Conservation (phyloP, 2,888 invertebrate genomes). For the Listrodromus nycthemerus region DNA sequence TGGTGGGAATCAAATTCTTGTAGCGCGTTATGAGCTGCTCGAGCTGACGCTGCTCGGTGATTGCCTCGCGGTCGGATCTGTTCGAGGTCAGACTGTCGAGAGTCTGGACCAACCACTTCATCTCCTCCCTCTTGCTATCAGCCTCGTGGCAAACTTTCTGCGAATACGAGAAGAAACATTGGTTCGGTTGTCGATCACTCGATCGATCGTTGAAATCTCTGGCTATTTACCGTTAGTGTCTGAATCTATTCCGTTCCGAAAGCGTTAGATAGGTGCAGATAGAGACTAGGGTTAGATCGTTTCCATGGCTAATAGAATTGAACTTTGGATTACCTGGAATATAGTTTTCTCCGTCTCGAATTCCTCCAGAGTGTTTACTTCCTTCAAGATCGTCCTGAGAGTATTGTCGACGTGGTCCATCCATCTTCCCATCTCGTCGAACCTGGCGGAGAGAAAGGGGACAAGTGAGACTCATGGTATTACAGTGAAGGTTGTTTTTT, state of each 20-base stretch:
- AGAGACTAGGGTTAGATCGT: slow-evolving; percentile 39
- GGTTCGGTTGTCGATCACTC: neutral
- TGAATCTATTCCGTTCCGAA: slow-evolving; percentile 77
- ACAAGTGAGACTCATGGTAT: neutral
- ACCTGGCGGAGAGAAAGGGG: slow-evolving; percentile 82
- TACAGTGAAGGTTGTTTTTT: neutral
- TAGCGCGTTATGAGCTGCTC: slow-evolving; percentile 94
- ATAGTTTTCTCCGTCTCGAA: slow-evolving; percentile 95
- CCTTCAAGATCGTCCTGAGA: slow-evolving; percentile 92
- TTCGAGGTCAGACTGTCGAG: slow-evolving; percentile 94
- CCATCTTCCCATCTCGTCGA: slow-evolving; percentile 93
- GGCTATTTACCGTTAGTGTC: slow-evolving; percentile 79
- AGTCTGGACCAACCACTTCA: slow-evolving; percentile 97
- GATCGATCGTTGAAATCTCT: neutral
- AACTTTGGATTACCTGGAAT: slow-evolving; percentile 90
- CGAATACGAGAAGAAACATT: slow-evolving; percentile 36
- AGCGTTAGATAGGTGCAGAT: slow-evolving; percentile 69
- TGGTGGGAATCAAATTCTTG: slow-evolving; percentile 95
- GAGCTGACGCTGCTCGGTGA: slow-evolving; percentile 92
- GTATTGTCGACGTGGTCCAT: slow-evolving; percentile 95
- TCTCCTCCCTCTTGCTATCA: slow-evolving; percentile 95
- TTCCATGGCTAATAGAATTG: neutral
- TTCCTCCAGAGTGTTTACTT: slow-evolving; percentile 94
- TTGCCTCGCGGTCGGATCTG: slow-evolving; percentile 92
- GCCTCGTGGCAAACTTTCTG: slow-evolving; percentile 96